Evolutionary conservation across 2,797 vertebrate genomes (phyloP).

Genomic region (Apodemus agrarius): DNA sequence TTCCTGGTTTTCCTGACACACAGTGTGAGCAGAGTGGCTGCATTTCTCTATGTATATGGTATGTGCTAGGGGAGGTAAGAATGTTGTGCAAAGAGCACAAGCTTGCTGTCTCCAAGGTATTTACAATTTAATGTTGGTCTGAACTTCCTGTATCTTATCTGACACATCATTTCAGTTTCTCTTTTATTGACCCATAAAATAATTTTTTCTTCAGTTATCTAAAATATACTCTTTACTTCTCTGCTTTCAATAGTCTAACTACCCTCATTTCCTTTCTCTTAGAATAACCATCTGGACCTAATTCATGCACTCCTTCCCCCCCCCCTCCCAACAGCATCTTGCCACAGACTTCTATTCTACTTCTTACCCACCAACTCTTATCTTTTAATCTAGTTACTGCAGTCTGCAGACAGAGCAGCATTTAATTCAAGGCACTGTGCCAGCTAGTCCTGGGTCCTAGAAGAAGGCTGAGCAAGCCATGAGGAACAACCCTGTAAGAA

Average conservation of each 20-base stretch:
- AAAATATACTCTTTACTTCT: constrained; percentile 18
- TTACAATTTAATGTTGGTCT: not conserved
- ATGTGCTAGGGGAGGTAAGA: not conserved
- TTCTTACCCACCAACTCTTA: not conserved
- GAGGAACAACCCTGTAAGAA: not conserved
- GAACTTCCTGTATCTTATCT: constrained; percentile 23
- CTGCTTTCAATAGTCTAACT: not conserved
- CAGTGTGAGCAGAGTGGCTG: not conserved
- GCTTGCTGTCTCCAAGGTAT: not conserved
- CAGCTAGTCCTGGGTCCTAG: not conserved
- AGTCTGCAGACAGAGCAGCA: not conserved
- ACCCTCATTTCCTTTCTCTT: not conserved
- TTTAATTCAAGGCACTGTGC: constrained; percentile 4
- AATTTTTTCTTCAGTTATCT: not conserved
- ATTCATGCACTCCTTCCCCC: not conserved
- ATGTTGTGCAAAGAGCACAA: not conserved
- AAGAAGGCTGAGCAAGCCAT: not conserved
- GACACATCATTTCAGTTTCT: constrained; percentile 43
- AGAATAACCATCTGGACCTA: not conserved
- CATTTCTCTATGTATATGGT: not conserved
- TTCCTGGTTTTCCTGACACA: not conserved
- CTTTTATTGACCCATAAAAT: constrained; percentile 45
- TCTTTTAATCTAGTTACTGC: not conserved
- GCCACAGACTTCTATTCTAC: not conserved
- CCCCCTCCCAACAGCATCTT: not conserved